Base-by-base conservation (phyloP, 2,797 vertebrate species). In the Aythya fuligula region DNA sequence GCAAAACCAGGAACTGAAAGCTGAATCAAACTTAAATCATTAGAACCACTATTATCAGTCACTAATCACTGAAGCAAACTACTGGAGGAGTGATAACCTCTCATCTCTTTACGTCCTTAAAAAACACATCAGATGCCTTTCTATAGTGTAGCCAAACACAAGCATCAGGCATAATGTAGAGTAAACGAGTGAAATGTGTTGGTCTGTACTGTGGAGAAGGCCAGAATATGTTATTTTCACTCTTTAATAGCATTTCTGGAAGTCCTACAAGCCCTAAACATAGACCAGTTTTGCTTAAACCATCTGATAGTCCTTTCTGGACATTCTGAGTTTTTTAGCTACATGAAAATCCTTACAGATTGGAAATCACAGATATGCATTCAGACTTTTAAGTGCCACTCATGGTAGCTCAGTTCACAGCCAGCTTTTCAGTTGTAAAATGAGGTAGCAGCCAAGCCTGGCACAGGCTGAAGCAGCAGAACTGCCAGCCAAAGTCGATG, bases 391-490 rank as follows among this genome's bases (percentile, higher is more conserved):
- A 39, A 90, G 20, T 41, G 47, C 13, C 36, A 30, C 15, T 91
- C 24, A n/a, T 8, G 11, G 34, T 17, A 56, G 27, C 43, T 81
- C 66, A 54, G 17, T 70, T 61, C 43, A 19, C 45, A 74, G 58
- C 27, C 81, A 81, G 43, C 9, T 91, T 87, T 87, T 49, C 53
- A 51, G 69, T 49, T 30, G 14, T 62, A 45, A 87, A 77, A 71
- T 51, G 53, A 67, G 21, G 17, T 60, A 58, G 8, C 53, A 64
- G 43, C 13, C 64, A 87, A 53, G 53, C 34, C 62, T 78, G 62
- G 54, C 77, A 64, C 13, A 28, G n/a, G 13, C 47, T 81, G 53
- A 39, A 67, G 36, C 9, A 71, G 30, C 32, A 54, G 8, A 58
- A 70, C 25, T 1, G 0, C 65, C 12, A 57, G 58, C 49, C 67